A percentile compares a stretch with the other conserved stretches of the same genome.
phyloP scores from a whole-genome alignment of 2,797 vertebrate genomes.

The Coendou prehensilis region DNA sequence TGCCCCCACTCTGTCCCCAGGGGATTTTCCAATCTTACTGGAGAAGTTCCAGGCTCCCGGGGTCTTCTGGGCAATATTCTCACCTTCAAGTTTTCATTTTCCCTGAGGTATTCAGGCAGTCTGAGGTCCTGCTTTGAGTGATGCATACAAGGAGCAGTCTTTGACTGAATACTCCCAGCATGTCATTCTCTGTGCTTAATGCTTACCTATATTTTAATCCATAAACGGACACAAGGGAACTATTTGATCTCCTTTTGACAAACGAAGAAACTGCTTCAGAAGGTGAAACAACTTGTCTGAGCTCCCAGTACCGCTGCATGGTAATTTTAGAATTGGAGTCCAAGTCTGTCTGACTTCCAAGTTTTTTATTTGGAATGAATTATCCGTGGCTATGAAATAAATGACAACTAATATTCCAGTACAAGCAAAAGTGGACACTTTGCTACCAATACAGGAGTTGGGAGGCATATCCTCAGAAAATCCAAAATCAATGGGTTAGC shows the following conservation, averaged over 20 bases:
- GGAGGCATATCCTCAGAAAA: neutral
- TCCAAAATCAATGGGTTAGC: neutral
- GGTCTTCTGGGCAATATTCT: neutral
- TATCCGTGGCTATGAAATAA: neutral
- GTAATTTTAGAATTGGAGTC: neutral
- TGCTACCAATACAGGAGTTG: neutral
- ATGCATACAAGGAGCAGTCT: neutral
- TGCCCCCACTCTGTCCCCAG: neutral
- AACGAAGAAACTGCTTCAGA: neutral
- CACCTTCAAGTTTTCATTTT: neutral
- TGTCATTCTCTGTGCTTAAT: neutral
- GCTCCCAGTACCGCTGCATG: neutral
- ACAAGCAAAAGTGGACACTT: neutral
- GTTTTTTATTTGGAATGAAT: neutral
- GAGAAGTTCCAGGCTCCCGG: neutral
- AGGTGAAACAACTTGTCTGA: neutral
- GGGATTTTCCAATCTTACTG: neutral
- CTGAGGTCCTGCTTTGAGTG: neutral
- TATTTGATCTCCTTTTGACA: neutral
- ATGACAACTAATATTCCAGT: neutral
- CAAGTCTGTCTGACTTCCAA: neutral
- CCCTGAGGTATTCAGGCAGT: neutral
- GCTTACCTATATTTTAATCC: neutral
- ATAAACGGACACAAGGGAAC: neutral
- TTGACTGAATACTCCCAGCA: neutral